Base-by-base conservation (phyloP, 1,140 invertebrate species). In the Parapsyche elsis region DNA sequence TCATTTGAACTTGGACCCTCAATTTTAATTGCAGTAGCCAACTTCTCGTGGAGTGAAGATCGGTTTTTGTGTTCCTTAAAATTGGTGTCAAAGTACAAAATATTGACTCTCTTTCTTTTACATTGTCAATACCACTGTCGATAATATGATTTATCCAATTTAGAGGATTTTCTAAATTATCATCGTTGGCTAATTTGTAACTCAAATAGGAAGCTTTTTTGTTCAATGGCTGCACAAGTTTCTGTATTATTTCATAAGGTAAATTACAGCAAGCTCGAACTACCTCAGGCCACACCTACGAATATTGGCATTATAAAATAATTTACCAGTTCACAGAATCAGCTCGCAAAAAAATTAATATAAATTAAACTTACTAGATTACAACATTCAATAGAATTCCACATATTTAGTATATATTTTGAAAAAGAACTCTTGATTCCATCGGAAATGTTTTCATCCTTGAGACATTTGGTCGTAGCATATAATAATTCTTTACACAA, bases 111-210 rank as follows among this genome's bases (percentile, higher is more conserved):
- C 46, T 53, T 45, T 73, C 14, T 9, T 53, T 19, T n/a, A n/a
- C 4, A 73, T 46, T 73, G n/a, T 57, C 73, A 24, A 75, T 75
- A 14, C 24, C 75, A 9, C 14, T 12, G 45, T 77, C 57, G 19
- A 77, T 77, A 0, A 77, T 24, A 53, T 77, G 57, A 23, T 77
- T 77, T 16, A 77, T 64, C 75, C 75, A 77, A 64, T 64, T 14
- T 0, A 77, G 53, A 61, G 53, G 19, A 64, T 77, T 67, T 77
- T 77, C 75, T 19, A 16, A n/a, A 14, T 7, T 46, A 30, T 44
- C 16, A 10, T 64, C 57, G 4, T 9, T 45, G 1, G 75, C 53
- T 19, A 77, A 77, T 45, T 64, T 77, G n/a, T 16, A 64, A 12
- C 59, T 2, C 0, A 77, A 12, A 30, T 64, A 24, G 44, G 9